phyloP scores from a whole-genome alignment of 1,140 invertebrate species.

The Centruroides vittatus region DNA sequence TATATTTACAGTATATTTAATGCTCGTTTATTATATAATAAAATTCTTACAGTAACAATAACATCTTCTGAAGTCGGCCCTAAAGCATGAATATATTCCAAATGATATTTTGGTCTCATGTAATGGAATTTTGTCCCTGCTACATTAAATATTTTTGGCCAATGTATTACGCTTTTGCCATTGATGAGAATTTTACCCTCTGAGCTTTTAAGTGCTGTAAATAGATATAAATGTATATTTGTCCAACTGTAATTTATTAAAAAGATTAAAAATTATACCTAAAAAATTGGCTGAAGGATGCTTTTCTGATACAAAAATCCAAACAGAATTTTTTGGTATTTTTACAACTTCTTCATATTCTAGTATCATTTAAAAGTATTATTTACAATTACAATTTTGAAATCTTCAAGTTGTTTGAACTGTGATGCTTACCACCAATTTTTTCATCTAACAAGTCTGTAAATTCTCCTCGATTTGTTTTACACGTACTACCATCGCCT shows the following conservation, averaged over 20 bases:
- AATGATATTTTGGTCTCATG: not conserved
- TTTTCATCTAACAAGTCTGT: no score
- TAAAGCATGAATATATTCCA: not conserved
- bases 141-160: not conserved
- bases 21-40: no score
- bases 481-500: not conserved
- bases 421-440: no score
- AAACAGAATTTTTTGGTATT: slow-evolving; percentile 1
- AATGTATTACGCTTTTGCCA: slow-evolving; percentile 1
- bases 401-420: no score
- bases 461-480: not conserved
- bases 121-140: slow-evolving; percentile 4
- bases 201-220: no score
- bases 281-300: not conserved
- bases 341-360: not conserved
- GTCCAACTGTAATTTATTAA: no score
- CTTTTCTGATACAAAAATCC: not conserved
- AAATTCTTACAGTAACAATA: slow-evolving; percentile 1
- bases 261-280: not conserved
- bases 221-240: no score
- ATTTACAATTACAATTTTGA: not conserved
- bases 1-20: no score
- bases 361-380: not conserved
- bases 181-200: not conserved
- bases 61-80: slow-evolving; percentile 2